Evolutionary conservation across 2,797 vertebrate genomes (phyloP).

Genomic region (Chrysocyon brachyurus): DNA sequence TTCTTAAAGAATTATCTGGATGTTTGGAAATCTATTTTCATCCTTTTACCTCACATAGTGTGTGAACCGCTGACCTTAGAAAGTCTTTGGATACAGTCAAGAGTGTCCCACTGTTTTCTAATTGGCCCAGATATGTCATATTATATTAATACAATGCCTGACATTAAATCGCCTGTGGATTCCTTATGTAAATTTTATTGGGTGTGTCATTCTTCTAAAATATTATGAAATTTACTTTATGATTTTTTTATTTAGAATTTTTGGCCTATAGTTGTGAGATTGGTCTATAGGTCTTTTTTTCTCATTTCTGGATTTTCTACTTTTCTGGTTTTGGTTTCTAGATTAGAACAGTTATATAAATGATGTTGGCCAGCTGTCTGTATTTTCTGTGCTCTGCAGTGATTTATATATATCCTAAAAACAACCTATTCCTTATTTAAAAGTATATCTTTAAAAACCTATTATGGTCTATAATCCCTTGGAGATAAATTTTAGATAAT

Average conservation of each 20-base stretch:
- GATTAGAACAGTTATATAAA: background rate
- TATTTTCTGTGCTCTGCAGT: background rate
- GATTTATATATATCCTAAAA: slow-evolving; percentile 3
- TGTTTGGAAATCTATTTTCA: background rate
- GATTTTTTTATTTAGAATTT: background rate
- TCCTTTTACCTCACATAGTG: background rate
- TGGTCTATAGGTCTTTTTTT: background rate
- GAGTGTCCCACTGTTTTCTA: background rate
- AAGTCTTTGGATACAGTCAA: background rate
- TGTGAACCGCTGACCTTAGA: background rate
- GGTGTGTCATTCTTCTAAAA: background rate
- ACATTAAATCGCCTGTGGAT: no score
- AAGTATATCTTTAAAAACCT: background rate
- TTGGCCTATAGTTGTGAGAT: background rate
- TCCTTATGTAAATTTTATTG: background rate
- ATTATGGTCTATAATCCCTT: background rate
- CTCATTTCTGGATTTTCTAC: background rate
- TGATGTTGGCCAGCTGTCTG: background rate
- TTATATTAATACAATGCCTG: background rate
- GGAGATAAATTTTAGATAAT: background rate
- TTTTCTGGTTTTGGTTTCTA: slow-evolving; percentile 29
- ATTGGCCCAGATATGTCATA: background rate
- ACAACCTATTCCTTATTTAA: background rate
- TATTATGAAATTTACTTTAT: background rate
- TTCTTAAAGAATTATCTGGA: background rate